These are phyloP conservation scores for Mirounga angustirostris DNA, from an alignment of 2,113 vertebrate species.

Conservation along the genomic window DNA sequence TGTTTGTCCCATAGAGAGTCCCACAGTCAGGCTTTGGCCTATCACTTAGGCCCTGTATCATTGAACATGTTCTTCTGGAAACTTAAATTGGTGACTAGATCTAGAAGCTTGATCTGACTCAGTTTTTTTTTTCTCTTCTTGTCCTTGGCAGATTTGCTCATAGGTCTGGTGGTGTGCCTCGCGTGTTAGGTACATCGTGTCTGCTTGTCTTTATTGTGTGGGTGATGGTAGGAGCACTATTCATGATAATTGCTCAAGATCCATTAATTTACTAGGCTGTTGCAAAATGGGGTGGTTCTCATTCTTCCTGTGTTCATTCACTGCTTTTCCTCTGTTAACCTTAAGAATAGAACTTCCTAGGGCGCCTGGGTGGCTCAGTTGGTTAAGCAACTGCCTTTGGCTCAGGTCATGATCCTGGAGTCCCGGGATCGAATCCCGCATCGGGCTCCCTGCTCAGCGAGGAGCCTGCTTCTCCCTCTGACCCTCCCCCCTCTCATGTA, in stretches of 20 bases:
- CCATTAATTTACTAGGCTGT: background rate
- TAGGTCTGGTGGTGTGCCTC: background rate
- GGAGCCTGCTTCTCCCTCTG: no score
- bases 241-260: background rate
- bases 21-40: background rate
- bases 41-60: background rate
- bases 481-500: no score
- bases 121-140: background rate
- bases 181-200: accelerated
- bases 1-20: background rate
- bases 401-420: no score
- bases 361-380: no score
- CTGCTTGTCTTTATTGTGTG: background rate
- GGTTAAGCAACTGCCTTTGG: no score
- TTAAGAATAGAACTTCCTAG: background rate
- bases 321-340: background rate
- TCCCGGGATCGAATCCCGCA: no score
- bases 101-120: background rate
- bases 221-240: background rate
- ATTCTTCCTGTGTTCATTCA: background rate
- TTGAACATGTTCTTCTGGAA: background rate
- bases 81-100: background rate
- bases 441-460: no score
- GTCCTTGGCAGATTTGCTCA: background rate
- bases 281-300: background rate